Conservation (phyloP, 1,140 invertebrate genomes). For the Patella vulgata region DNA sequence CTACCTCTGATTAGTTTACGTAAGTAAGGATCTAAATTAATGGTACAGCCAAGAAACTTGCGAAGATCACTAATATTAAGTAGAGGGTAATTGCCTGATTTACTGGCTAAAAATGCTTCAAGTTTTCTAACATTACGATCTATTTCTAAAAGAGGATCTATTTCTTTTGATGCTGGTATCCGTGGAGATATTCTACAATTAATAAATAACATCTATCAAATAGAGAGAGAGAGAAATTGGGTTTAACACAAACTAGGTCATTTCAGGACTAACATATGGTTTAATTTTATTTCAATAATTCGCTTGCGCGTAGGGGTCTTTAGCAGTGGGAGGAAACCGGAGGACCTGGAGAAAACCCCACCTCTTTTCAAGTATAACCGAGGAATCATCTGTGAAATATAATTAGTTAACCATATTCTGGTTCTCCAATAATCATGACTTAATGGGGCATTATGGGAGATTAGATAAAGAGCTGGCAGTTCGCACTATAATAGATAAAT, state of each 20-base stretch:
- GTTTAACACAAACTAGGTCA: too few relatives aligned
- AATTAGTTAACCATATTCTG: constrained; percentile 1
- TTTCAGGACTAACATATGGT: not conserved
- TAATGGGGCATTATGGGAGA: too few relatives aligned
- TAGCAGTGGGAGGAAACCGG: too few relatives aligned
- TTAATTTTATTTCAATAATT: too few relatives aligned
- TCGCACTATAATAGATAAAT: too few relatives aligned
- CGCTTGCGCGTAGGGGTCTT: too few relatives aligned
- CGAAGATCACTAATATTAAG: constrained; percentile 81
- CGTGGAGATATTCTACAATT: constrained; percentile 70
- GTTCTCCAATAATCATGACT: too few relatives aligned
- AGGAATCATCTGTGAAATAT: not conserved
- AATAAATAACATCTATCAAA: constrained; percentile 49
- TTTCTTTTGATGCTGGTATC: constrained; percentile 85
- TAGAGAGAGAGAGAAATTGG: too few relatives aligned
- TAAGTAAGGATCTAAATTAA: constrained; percentile 95
- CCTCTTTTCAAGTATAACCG: too few relatives aligned
- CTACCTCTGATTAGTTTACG: constrained; percentile 93
- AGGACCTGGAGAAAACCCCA: too few relatives aligned
- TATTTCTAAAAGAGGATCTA: constrained; percentile 88
- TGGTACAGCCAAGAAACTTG: constrained; percentile 95
- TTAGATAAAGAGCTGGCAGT: too few relatives aligned
- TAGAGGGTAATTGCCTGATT: constrained; percentile 74
- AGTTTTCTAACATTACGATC: constrained; percentile 94
- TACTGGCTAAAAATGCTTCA: constrained; percentile 88